Evolutionary conservation across 2,797 vertebrate species (phyloP).

Genomic region (Ambastaia sidthimunki): DNA sequence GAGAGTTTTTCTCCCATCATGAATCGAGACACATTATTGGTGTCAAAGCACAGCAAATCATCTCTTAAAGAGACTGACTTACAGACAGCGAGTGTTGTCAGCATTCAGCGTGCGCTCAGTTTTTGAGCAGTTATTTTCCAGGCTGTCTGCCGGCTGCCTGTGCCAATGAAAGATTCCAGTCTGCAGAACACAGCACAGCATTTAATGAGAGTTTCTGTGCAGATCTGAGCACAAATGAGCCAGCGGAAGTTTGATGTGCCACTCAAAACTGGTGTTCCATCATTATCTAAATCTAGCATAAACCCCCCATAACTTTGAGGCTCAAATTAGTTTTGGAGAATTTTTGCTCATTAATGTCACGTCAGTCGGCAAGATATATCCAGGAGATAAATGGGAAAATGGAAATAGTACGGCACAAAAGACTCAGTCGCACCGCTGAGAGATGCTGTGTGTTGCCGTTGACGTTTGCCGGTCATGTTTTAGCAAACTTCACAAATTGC

Average conservation of each 20-base stretch:
- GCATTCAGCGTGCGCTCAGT: slow-evolving; percentile 47
- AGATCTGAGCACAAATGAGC: slow-evolving; percentile 66
- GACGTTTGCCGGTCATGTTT: slow-evolving; percentile 15
- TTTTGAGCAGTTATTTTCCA: slow-evolving; percentile 62
- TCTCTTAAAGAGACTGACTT: slow-evolving; percentile 51
- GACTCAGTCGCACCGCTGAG: slow-evolving; percentile 6
- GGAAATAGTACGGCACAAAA: slow-evolving; percentile 36
- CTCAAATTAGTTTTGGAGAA: slow-evolving; percentile 59
- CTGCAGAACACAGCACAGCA: slow-evolving; percentile 45
- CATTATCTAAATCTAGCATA: slow-evolving; percentile 63
- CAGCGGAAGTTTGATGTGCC: slow-evolving; percentile 63
- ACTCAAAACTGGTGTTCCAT: slow-evolving; percentile 61
- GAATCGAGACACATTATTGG: slow-evolving; percentile 57
- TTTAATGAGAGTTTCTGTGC: slow-evolving; percentile 63
- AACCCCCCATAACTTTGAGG: slow-evolving; percentile 56
- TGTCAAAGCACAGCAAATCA: slow-evolving; percentile 57
- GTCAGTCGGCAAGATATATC: slow-evolving; percentile 53
- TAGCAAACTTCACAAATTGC: slow-evolving; percentile 29
- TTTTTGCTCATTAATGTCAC: slow-evolving; percentile 59
- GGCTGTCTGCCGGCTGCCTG: slow-evolving; percentile 56
- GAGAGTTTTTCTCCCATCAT: slow-evolving; percentile 38
- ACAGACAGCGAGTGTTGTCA: slow-evolving; percentile 44
- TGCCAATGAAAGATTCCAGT: slow-evolving; percentile 52
- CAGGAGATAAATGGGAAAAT: slow-evolving; percentile 50
- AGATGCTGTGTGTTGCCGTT: neutral